Conservation (phyloP, 2,888 invertebrate genomes). For the Drosophila nigricruria region DNA sequence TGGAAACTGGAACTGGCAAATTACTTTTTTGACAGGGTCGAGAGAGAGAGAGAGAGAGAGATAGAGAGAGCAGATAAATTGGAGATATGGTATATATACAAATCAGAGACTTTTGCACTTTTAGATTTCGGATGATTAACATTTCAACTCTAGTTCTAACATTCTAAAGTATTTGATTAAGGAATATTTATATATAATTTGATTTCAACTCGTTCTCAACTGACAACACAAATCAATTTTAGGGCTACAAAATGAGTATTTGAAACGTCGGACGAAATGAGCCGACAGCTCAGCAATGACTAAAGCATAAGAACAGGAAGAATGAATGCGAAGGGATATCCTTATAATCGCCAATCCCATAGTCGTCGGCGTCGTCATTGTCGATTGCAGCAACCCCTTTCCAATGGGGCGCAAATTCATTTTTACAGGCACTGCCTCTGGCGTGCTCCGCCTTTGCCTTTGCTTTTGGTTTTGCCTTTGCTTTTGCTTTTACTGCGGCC, state of each 20-base stretch:
- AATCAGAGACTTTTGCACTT: too few species aligned
- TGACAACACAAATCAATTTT: not conserved
- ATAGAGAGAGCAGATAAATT: too few species aligned
- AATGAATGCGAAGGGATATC: slow-evolving; percentile 27
- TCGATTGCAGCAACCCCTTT: slow-evolving; percentile 54
- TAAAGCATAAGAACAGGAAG: slow-evolving; percentile 20
- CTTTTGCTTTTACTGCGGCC: slow-evolving; percentile 3
- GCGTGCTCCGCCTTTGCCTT: not conserved
- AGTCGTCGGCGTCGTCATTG: slow-evolving; percentile 3
- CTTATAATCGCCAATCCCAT: slow-evolving; percentile 38
- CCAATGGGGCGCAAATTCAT: slow-evolving; percentile 67
- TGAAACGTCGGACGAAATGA: slow-evolving; percentile 12
- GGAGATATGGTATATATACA: too few species aligned
- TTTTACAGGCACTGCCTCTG: slow-evolving; percentile 22
- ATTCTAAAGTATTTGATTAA: too few species aligned
- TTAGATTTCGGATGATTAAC: too few species aligned
- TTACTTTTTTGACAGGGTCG: too few species aligned
- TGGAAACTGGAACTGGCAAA: not conserved
- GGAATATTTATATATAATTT: too few species aligned
- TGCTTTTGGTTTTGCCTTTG: slow-evolving; percentile 2
- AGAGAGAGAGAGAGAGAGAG: too few species aligned
- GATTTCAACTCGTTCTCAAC: too few species aligned
- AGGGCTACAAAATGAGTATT: slow-evolving; percentile 31
- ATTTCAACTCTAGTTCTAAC: too few species aligned
- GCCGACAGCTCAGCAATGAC: slow-evolving; percentile 29